phyloP scores from a whole-genome alignment of 2,113 vertebrate species.

The Rhea pennata region DNA sequence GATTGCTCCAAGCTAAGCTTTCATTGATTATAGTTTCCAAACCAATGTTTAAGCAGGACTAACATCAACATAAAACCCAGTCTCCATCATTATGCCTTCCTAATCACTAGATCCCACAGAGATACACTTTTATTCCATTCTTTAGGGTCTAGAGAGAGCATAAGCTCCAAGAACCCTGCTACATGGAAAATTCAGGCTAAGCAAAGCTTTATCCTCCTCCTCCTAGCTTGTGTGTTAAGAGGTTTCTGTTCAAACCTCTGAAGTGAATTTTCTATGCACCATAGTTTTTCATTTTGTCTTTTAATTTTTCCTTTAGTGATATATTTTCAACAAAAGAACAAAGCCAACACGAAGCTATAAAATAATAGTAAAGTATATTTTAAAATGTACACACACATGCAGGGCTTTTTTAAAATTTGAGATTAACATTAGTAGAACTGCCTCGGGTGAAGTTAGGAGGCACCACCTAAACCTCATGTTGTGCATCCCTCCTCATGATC shows the following conservation, averaged over 20 bases:
- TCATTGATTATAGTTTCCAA: neutral
- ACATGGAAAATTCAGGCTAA: neutral
- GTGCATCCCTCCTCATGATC: rapidly evolving
- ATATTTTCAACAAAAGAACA: slow-evolving; percentile 72
- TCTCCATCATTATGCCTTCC: slow-evolving; percentile 11
- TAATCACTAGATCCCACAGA: slow-evolving; percentile 52
- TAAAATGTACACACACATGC: neutral
- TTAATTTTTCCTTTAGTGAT: slow-evolving; percentile 65
- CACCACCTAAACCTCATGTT: neutral
- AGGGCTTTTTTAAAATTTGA: neutral
- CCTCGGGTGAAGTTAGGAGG: slow-evolving; percentile 49
- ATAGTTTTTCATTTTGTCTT: slow-evolving; percentile 68
- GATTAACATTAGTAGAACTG: neutral
- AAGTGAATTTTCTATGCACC: slow-evolving; percentile 75
- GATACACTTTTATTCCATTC: slow-evolving; percentile 48
- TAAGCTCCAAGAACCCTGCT: slow-evolving; percentile 18
- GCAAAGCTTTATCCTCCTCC: neutral
- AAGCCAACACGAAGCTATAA: slow-evolving; percentile 57
- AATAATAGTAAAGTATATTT: slow-evolving; percentile 14
- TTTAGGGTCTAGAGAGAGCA: slow-evolving; percentile 42
- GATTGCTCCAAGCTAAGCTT: neutral
- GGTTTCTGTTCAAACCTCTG: slow-evolving; percentile 51
- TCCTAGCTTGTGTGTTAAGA: slow-evolving; percentile 22
- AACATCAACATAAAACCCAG: neutral
- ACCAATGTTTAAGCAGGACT: neutral